Evolutionary conservation across 2,113 vertebrate species (phyloP), one percentile per base, ranked within the genome.

Genomic region (Delphinapterus leucas): DNA sequence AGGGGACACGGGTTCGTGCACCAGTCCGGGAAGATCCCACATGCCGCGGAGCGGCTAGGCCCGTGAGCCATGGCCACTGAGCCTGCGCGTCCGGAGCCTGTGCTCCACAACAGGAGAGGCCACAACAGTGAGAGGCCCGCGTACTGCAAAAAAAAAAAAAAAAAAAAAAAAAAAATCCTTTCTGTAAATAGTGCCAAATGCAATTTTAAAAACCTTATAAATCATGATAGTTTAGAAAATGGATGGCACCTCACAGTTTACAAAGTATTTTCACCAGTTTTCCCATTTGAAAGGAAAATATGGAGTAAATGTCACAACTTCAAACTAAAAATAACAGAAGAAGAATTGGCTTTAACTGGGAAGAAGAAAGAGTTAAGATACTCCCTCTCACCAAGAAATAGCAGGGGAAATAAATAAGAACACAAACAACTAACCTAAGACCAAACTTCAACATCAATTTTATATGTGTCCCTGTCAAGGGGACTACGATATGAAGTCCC

Each of bases 151-250:
- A 47, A 47, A 47, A 44, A 44, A 8, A 44, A 44, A 47, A 44
- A 44, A 8, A 44, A 44, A 44, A 44, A 44, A 44, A 5, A 67
- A 58, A 73, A 67, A 77, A 33, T 14, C 28, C 38, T 90, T 94
- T 12, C 12, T 76, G 18, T 88, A 96, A 91, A 67, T 61, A 91
- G 18, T 82, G 60, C 71, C 86, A 93, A 88, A 85, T 88, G 26
- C 21, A 91, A 47, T 96, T 86, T 96, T 81, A 11, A 31, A 77
- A 93, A 85, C 20, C 87, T 84, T 84, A 31, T 38, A 95, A 96
- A 77, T 70, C 60, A 82, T 36, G 49, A 36, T 28, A 55, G 31
- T 92, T 93, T 92, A 87, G n/a, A 79, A 60, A 26, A 76, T 47
- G 26, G 92, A 84, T 84, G 73, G 5, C 17, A 71, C 4, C 33